Conservation (phyloP, 1,140 invertebrate species). For the Cataglyphis hispanica region DNA sequence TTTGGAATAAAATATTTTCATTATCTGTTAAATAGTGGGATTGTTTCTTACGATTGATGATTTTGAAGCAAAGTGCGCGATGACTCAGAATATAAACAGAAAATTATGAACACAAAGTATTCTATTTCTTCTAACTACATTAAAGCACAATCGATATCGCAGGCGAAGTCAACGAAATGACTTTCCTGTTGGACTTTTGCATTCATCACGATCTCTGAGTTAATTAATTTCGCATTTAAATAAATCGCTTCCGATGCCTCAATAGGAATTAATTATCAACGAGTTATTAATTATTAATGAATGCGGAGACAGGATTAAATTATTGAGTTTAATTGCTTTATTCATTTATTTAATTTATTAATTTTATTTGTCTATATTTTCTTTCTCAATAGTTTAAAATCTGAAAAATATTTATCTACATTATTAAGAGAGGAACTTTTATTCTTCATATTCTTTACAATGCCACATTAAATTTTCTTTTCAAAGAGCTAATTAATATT, state of each 20-base stretch:
- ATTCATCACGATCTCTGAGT: slow-evolving; percentile 41
- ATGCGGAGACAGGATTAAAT: background rate
- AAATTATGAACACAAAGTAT: slow-evolving; percentile 11
- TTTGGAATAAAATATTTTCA: background rate
- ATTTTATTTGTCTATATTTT: background rate
- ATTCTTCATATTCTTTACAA: background rate
- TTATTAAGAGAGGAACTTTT: background rate
- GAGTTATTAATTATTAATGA: slow-evolving; percentile 37
- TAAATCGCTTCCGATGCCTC: background rate
- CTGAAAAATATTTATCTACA: background rate
- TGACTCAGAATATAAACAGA: background rate
- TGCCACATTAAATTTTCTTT: too few relatives aligned
- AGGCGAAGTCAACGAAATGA: slow-evolving; percentile 9
- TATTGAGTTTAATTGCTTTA: background rate
- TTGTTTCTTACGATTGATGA: background rate
- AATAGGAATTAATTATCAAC: slow-evolving; percentile 60
- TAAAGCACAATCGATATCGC: slow-evolving; percentile 25
- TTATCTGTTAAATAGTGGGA: background rate
- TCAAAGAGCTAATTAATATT: too few relatives aligned
- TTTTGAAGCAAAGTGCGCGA: background rate
- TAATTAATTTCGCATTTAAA: slow-evolving; percentile 62
- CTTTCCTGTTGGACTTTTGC: slow-evolving; percentile 39
- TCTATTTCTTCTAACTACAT: slow-evolving; percentile 21
- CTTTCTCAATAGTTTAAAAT: background rate
- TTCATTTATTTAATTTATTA: background rate